Evolutionary conservation across 2,888 invertebrate genomes (phyloP).

Genomic region (Cenopis cana): DNA sequence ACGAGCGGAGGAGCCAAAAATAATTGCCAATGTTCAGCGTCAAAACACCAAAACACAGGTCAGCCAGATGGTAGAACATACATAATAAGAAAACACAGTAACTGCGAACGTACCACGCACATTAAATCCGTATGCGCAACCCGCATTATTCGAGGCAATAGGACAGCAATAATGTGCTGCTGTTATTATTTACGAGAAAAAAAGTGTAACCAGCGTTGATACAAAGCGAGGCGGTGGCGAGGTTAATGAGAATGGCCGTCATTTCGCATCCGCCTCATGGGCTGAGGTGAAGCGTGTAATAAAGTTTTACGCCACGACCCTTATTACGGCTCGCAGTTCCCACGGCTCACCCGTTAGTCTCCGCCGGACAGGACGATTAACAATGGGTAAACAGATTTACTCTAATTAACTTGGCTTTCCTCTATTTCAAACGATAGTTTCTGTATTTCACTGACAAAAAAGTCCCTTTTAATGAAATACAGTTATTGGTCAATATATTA

Average conservation of each 20-base stretch:
- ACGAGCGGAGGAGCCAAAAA: neutral
- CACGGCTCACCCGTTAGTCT: conserved; percentile 62
- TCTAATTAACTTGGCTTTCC: conserved; percentile 38
- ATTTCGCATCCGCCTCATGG: conserved; percentile 70
- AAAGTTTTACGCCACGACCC: conserved; percentile 77
- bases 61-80: conserved; percentile 31
- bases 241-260: conserved; percentile 79
- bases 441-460: neutral
- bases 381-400: conserved; percentile 76
- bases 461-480: conserved; percentile 6
- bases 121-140: conserved; percentile 42
- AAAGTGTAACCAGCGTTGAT: conserved; percentile 64
- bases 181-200: conserved; percentile 53
- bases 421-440: conserved; percentile 22
- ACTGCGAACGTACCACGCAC: conserved; percentile 29
- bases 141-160: conserved; percentile 41
- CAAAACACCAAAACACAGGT: conserved; percentile 11
- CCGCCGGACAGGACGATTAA: conserved; percentile 71
- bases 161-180: conserved; percentile 44
- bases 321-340: conserved; percentile 63
- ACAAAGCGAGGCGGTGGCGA: conserved; percentile 63
- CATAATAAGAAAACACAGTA: conserved; percentile 29
- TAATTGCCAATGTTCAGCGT: conserved; percentile 1
- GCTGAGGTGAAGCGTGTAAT: conserved; percentile 70
- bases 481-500: conserved; percentile 1